These are phyloP conservation scores for Myotis myotis DNA, from an alignment of 2,797 vertebrate species.

Conservation along the genomic window DNA sequence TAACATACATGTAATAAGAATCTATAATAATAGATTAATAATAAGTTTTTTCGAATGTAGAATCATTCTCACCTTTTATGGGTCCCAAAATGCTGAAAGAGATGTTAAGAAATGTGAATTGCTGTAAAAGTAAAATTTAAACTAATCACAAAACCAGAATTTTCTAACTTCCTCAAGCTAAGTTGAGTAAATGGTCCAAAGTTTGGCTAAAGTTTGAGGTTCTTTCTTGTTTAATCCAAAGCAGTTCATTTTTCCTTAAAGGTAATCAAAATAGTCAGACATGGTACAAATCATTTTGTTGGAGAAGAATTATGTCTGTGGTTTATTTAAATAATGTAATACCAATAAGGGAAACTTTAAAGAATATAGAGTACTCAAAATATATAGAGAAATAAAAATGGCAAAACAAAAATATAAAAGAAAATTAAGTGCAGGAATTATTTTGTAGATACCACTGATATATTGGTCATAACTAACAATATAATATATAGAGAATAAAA, in stretches of 20 bases:
- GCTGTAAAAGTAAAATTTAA: slow-evolving; percentile 59
- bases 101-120: slow-evolving; percentile 51
- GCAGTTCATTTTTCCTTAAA: slow-evolving; percentile 74
- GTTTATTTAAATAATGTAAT: slow-evolving; percentile 80
- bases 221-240: slow-evolving; percentile 74
- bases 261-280: slow-evolving; percentile 78
- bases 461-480: slow-evolving; percentile 67
- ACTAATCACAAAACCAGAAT: slow-evolving; percentile 58
- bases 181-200: slow-evolving; percentile 65
- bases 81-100: slow-evolving; percentile 53
- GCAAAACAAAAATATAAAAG: slow-evolving; percentile 77
- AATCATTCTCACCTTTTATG: slow-evolving; percentile 35
- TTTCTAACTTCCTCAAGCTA: slow-evolving; percentile 60
- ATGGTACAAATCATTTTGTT: slow-evolving; percentile 75
- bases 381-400: slow-evolving; percentile 78
- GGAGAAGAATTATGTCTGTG: slow-evolving; percentile 77
- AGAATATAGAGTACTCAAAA: slow-evolving; percentile 74
- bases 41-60: slow-evolving; percentile 33
- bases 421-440: slow-evolving; percentile 75
- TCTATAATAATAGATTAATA: slow-evolving; percentile 45
- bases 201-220: slow-evolving; percentile 66
- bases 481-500: slow-evolving; percentile 66
- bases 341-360: slow-evolving; percentile 76
- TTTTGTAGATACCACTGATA: slow-evolving; percentile 69
- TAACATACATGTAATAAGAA: slow-evolving; percentile 39